These are phyloP conservation scores for Listronotus bonariensis DNA, from an alignment of 1,140 invertebrate genomes.

Conservation along the genomic window DNA sequence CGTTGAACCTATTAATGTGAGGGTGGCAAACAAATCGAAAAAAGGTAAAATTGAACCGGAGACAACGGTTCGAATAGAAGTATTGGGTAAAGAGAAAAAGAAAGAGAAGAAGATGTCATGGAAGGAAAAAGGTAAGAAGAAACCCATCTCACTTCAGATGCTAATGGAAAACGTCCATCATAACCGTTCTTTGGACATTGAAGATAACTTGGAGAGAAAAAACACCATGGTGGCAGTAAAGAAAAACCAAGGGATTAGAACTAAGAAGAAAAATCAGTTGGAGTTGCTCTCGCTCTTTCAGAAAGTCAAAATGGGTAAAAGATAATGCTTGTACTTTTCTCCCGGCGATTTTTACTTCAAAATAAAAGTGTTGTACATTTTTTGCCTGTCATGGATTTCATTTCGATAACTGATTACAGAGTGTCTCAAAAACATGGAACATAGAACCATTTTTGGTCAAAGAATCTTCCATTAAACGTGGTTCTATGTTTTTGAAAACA, in stretches of 20 bases:
- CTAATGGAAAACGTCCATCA: not conserved
- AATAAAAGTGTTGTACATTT: no score
- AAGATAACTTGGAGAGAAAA: not conserved
- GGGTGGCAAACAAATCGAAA: not conserved
- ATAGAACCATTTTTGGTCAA: no score
- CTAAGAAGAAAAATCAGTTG: not conserved
- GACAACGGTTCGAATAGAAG: not conserved
- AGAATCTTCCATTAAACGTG: no score
- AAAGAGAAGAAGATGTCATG: no score
- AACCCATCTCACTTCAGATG: no score
- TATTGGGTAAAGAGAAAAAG: not conserved
- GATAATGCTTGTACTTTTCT: no score
- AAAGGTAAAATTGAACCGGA: not conserved
- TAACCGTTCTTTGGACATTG: not conserved
- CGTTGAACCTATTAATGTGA: slow-evolving; percentile 4
- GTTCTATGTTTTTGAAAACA: no score
- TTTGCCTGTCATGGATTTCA: no score
- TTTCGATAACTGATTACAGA: no score
- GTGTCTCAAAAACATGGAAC: no score
- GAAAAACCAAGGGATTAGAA: not conserved
- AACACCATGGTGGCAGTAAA: not conserved
- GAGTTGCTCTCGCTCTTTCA: slow-evolving; percentile 5
- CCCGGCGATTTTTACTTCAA: no score
- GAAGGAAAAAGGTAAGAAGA: not conserved
- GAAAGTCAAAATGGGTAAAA: slow-evolving; percentile 19